phyloP scores from a whole-genome alignment of 2,113 vertebrate species.

The Python bivittatus region DNA sequence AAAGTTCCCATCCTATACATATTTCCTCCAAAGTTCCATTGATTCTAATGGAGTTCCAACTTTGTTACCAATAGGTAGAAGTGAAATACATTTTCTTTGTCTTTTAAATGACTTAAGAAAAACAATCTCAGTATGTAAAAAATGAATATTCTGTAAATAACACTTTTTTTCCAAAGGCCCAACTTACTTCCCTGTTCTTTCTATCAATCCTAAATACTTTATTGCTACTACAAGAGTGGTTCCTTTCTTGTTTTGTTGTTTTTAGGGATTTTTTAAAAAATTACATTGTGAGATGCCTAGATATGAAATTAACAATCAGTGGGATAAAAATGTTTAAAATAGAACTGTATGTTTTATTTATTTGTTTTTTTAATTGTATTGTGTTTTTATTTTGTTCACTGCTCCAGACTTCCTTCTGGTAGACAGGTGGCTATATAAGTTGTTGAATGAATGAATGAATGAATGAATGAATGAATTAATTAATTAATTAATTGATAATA shows the following conservation, averaged over 20 bases:
- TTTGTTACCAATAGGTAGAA: neutral
- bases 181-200: too few species aligned
- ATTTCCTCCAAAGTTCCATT: neutral
- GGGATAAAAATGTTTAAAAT: too few species aligned
- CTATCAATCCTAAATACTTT: too few species aligned
- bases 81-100: neutral
- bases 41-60: neutral
- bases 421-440: neutral
- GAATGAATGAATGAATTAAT: neutral
- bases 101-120: neutral
- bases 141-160: neutral
- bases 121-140: neutral
- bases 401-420: neutral
- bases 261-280: too few species aligned
- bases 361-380: neutral
- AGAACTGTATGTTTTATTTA: too few species aligned
- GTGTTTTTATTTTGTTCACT: neutral
- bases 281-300: too few species aligned
- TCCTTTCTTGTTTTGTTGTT: too few species aligned
- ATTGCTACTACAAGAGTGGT: too few species aligned
- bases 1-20: neutral
- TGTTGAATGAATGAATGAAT: neutral
- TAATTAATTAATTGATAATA: neutral
- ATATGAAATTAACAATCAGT: too few species aligned
- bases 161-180: too few species aligned